These are phyloP conservation scores for Lymantria dispar DNA, from an alignment of 2,888 invertebrate species.

Conservation along the genomic window DNA sequence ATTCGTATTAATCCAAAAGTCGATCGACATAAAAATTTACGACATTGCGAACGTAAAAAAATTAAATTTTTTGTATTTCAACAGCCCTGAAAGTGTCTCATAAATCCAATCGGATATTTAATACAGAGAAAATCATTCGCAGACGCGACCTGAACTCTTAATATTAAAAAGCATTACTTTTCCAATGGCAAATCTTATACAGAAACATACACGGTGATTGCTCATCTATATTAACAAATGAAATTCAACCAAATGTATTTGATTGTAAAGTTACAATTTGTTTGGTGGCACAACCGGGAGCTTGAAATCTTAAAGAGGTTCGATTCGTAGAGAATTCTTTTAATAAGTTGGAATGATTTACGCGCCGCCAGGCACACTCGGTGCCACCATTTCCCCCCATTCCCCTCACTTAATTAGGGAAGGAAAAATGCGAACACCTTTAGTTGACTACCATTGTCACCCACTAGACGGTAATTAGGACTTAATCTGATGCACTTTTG, in stretches of 20 bases:
- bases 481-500: constrained; percentile 7
- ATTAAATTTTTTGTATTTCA: constrained; percentile 30
- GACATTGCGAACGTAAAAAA: constrained; percentile 30
- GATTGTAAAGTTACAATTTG: constrained; percentile 16
- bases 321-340: constrained; percentile 74
- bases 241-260: constrained; percentile 11
- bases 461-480: constrained; percentile 25
- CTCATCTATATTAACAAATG: background rate
- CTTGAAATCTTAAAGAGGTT: constrained; percentile 66
- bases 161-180: constrained; percentile 50
- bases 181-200: constrained; percentile 40
- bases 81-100: constrained; percentile 36
- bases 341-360: constrained; percentile 79
- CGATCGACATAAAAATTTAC: constrained; percentile 36
- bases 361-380: constrained; percentile 71
- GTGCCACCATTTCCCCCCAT: constrained; percentile 38
- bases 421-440: constrained; percentile 58
- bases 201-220: constrained; percentile 36
- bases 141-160: constrained; percentile 39
- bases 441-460: constrained; percentile 13
- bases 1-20: constrained; percentile 28
- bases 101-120: constrained; percentile 55
- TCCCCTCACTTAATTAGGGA: constrained; percentile 56
- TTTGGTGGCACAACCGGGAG: constrained; percentile 30
- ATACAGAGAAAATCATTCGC: constrained; percentile 52